A percentile compares a stretch with the other conserved stretches of the same genome.
Conservation (phyloP, 2,113 vertebrate genomes). For the Acrocephalus arundinaceus region DNA sequence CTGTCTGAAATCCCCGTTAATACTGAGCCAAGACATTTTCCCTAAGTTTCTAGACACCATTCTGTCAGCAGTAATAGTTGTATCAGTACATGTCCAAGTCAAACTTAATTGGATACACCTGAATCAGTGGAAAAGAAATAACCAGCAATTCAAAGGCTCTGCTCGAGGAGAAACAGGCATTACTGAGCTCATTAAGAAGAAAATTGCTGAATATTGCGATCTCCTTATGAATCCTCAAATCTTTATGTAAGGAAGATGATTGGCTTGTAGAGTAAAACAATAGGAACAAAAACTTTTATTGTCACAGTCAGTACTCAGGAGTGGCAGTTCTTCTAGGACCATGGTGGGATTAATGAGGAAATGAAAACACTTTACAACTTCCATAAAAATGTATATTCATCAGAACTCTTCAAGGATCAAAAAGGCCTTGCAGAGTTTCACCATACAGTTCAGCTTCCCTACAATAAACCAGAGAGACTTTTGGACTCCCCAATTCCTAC, state of each 20-base stretch:
- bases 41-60: neutral
- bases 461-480: conserved; percentile 68
- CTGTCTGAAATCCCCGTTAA: neutral
- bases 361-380: conserved; percentile 72
- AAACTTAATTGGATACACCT: conserved; percentile 66
- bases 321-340: conserved; percentile 66
- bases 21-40: conserved; percentile 4
- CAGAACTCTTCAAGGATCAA: conserved; percentile 76
- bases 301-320: conserved; percentile 64
- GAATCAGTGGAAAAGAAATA: conserved; percentile 66
- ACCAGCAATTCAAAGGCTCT: conserved; percentile 58
- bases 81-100: conserved; percentile 34
- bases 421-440: conserved; percentile 75
- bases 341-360: conserved; percentile 69
- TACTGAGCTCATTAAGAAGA: conserved; percentile 69
- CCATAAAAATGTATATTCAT: conserved; percentile 75
- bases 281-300: conserved; percentile 54
- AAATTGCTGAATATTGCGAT: conserved; percentile 66
- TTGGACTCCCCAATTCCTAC: conserved; percentile 59
- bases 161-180: conserved; percentile 53
- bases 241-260: conserved; percentile 49
- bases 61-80: conserved; percentile 34
- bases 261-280: conserved; percentile 69
- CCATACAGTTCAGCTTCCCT: conserved; percentile 72
- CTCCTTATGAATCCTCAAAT: conserved; percentile 58